A percentile compares a stretch with the other conserved stretches of the same genome.
These are phyloP conservation scores for Scaptomyza tumidula DNA, from an alignment of 2,888 invertebrate species.

Conservation along the genomic window DNA sequence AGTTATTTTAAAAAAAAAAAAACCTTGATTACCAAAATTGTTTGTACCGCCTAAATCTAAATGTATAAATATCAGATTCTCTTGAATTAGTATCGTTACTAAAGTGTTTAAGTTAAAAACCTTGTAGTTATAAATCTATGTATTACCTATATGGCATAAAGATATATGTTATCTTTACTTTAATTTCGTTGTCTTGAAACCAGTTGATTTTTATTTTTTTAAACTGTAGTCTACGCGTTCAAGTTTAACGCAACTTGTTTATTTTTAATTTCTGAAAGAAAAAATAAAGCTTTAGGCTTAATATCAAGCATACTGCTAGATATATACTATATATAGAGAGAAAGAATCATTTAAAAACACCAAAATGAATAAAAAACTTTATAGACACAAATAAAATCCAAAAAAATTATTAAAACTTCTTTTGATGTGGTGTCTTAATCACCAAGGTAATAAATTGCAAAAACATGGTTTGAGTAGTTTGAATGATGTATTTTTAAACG, in stretches of 20 bases:
- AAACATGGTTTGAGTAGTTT: constrained; percentile 3
- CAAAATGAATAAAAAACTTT: constrained; percentile 47
- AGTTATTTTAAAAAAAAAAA: constrained; percentile 25
- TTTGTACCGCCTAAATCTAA: constrained; percentile 15
- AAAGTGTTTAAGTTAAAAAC: constrained; percentile 10
- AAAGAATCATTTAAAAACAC: constrained; percentile 39
- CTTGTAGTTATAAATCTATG: constrained; percentile 9
- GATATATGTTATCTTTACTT: constrained; percentile 14
- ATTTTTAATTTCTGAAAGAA: constrained; percentile 62
- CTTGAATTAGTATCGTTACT: constrained; percentile 18
- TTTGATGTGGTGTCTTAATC: neutral
- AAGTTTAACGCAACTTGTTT: constrained; percentile 34
- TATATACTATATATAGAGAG: constrained; percentile 18
- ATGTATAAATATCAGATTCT: constrained; percentile 24
- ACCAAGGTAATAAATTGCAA: neutral
- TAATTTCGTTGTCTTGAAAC: constrained; percentile 12
- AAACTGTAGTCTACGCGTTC: constrained; percentile 31
- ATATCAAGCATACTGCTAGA: constrained; percentile 25
- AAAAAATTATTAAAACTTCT: constrained; percentile 1
- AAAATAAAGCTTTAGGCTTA: constrained; percentile 38
- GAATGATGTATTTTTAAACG: constrained; percentile 61
- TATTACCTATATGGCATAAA: neutral
- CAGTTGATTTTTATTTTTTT: constrained; percentile 39
- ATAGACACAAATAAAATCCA: constrained; percentile 26
- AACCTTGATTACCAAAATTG: constrained; percentile 26